Conservation (phyloP, 1,140 invertebrate genomes). For the Apis florea region DNA sequence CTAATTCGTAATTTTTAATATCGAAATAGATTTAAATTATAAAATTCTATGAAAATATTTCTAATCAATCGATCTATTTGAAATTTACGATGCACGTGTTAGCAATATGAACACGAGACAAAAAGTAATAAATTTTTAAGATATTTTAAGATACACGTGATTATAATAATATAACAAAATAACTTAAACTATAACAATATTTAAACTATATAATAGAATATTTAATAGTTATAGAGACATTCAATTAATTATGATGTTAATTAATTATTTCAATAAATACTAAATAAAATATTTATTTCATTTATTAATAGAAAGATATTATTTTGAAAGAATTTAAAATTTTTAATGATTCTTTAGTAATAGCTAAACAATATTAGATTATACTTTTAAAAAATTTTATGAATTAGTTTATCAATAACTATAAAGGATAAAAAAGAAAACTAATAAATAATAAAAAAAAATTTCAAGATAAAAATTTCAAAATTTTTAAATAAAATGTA, state of each 20-base stretch:
- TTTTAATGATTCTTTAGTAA: not conserved
- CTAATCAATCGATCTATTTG: not conserved
- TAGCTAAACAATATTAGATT: not conserved
- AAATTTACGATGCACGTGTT: not conserved
- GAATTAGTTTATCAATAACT: not conserved
- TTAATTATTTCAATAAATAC: not conserved
- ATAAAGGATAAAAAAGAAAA: not conserved
- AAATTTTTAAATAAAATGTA: constrained; percentile 8
- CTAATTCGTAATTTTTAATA: not conserved
- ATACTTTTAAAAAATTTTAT: not conserved
- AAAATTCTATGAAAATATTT: not conserved
- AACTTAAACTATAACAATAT: not conserved
- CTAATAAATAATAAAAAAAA: constrained; percentile 31
- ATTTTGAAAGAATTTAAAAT: not conserved
- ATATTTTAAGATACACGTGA: too few species aligned
- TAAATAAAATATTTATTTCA: not conserved
- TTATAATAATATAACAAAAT: too few species aligned
- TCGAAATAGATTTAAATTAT: not conserved
- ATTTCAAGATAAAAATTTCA: not conserved
- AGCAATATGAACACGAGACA: too few species aligned
- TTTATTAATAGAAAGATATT: not conserved
- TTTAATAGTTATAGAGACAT: not conserved
- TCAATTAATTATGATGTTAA: not conserved
- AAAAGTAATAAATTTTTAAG: too few species aligned
- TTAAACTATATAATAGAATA: not conserved